Conservation (phyloP, 2,113 vertebrate genomes). For the Falcunculus frontatus region DNA sequence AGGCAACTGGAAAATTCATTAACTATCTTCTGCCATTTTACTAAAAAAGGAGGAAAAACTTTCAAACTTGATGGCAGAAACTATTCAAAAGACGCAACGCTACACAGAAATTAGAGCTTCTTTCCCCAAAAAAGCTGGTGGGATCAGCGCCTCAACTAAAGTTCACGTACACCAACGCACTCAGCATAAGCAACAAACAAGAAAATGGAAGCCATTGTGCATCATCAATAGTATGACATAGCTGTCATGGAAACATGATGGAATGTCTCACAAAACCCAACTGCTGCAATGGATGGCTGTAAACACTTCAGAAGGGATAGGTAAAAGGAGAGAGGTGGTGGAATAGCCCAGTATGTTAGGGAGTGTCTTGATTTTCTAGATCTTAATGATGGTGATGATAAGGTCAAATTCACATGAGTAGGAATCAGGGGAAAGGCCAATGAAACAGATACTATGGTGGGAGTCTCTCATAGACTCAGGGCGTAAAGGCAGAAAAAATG, state of each 20-base stretch:
- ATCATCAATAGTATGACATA: not conserved
- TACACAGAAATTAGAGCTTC: not conserved
- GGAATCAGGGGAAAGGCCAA: not conserved
- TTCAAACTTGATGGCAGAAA: not conserved
- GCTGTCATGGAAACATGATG: not conserved
- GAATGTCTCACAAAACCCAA: not conserved
- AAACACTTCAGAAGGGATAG: not conserved
- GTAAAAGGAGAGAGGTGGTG: not conserved
- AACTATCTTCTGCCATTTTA: not conserved
- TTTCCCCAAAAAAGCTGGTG: not conserved
- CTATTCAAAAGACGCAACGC: not conserved
- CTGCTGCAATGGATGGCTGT: not conserved
- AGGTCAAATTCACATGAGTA: not conserved
- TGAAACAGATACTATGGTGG: not conserved
- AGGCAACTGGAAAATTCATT: not conserved
- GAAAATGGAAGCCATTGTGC: not conserved
- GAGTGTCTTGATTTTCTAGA: not conserved
- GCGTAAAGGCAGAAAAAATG: not conserved
- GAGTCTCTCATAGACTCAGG: not conserved
- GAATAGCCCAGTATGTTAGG: not conserved
- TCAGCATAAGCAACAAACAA: not conserved
- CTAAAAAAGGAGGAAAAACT: not conserved
- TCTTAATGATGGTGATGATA: not conserved
- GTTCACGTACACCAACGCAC: no score
- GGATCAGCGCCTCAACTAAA: not conserved